These are phyloP conservation scores for Xyrichtys novacula DNA, from an alignment of 2,797 vertebrate species.

Conservation along the genomic window DNA sequence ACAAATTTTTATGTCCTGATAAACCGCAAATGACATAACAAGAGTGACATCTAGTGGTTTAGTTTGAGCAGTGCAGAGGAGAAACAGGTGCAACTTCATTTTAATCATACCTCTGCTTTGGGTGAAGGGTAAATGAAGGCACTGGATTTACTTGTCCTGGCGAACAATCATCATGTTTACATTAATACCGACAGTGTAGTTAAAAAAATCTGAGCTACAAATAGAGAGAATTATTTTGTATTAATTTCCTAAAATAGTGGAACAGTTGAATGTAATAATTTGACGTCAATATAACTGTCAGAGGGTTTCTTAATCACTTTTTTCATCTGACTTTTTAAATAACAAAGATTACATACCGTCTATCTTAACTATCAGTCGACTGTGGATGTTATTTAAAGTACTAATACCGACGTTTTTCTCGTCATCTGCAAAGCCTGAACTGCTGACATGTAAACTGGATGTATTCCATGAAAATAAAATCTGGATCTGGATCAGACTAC, in stretches of 20 bases:
- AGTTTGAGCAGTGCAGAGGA: conserved; percentile 38
- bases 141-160: conserved; percentile 3
- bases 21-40: too few relatives aligned
- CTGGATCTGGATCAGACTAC: conserved; percentile 34
- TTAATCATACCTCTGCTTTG: conserved; percentile 5
- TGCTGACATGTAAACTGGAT: conserved; percentile 11
- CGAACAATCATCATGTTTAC: too few relatives aligned
- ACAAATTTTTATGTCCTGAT: neutral
- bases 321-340: too few relatives aligned
- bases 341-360: neutral
- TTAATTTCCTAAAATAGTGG: conserved; percentile 45
- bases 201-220: too few relatives aligned
- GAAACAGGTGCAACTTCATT: conserved; percentile 15
- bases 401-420: neutral
- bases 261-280: conserved; percentile 41
- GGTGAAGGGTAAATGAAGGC: neutral
- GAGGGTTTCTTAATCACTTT: too few relatives aligned
- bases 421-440: conserved; percentile 1
- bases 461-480: conserved; percentile 25
- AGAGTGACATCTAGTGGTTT: conserved; percentile 76
- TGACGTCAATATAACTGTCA: too few relatives aligned
- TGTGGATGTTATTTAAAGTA: conserved; percentile 6
- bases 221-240: conserved; percentile 47
- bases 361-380: neutral
- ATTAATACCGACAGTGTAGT: too few relatives aligned